Evolutionary conservation across 2,113 vertebrate genomes (phyloP).

Genomic region (Rhabdomys dilectus): DNA sequence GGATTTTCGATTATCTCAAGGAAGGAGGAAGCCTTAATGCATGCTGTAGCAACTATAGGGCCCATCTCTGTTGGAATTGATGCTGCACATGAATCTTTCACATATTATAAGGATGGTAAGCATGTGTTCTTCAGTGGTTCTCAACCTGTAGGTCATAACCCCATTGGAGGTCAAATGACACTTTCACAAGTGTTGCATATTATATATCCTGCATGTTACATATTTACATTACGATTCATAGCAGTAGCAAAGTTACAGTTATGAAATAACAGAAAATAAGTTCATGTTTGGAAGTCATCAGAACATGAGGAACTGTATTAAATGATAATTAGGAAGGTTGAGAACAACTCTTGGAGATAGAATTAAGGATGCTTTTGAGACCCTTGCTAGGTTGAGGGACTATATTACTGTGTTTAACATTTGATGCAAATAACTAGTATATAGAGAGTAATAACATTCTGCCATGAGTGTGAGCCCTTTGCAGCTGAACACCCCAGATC

Average conservation of each 20-base stretch:
- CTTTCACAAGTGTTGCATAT: background rate
- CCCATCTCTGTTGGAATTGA: conserved; percentile 96
- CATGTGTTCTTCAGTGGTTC: background rate
- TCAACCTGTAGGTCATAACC: background rate
- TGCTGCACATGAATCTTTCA: conserved; percentile 93
- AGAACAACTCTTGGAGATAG: too few species aligned
- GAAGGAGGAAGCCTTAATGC: conserved; percentile 92
- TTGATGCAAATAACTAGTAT: too few species aligned
- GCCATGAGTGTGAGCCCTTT: too few species aligned
- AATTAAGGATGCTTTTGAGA: too few species aligned
- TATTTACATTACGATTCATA: background rate
- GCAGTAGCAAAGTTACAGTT: background rate
- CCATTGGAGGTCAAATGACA: background rate
- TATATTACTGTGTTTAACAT: too few species aligned
- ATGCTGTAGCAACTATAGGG: conserved; percentile 93
- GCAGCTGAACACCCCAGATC: too few species aligned
- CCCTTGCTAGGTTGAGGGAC: too few species aligned
- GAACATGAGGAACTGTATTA: background rate
- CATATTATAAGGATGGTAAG: conserved; percentile 95
- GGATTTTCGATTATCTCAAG: conserved; percentile 91
- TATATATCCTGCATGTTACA: background rate
- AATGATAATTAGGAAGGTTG: background rate
- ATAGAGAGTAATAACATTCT: too few species aligned
- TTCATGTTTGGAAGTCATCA: too few species aligned
- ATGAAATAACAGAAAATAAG: background rate